Evolutionary conservation across 2,797 vertebrate species (phyloP).

Genomic region (Myotis vivesi): DNA sequence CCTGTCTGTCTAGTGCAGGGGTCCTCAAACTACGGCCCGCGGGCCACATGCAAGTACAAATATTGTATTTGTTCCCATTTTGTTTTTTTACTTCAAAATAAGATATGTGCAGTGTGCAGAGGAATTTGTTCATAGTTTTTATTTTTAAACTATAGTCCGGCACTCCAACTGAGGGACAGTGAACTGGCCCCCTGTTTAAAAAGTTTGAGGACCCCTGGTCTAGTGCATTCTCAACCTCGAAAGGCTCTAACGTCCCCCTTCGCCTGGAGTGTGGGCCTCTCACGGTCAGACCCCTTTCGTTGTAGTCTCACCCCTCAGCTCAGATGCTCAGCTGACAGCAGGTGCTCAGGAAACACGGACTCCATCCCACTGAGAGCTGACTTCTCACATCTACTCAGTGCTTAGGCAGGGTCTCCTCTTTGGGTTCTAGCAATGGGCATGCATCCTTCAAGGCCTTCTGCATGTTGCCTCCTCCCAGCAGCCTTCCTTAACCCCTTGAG

Average conservation of each 20-base stretch:
- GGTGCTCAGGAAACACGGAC: not conserved
- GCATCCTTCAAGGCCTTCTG: not conserved
- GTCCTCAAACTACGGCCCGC: rapidly evolving
- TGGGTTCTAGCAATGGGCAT: not conserved
- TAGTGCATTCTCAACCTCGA: too few relatives aligned
- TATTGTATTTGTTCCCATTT: too few relatives aligned
- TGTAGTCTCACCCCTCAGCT: not conserved
- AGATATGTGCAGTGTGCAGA: too few relatives aligned
- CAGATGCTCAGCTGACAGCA: not conserved
- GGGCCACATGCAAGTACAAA: not conserved
- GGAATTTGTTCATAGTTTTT: too few relatives aligned
- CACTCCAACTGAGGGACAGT: too few relatives aligned
- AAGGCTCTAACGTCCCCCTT: not conserved
- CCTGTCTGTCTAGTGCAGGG: not conserved
- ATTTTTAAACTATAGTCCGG: too few relatives aligned
- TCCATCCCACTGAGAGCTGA: not conserved
- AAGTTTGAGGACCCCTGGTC: not conserved
- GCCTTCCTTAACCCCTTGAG: not conserved
- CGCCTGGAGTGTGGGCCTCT: not conserved
- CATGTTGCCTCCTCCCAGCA: not conserved
- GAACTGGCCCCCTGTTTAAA: too few relatives aligned
- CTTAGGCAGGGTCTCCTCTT: not conserved
- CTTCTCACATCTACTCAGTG: not conserved
- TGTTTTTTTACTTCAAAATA: too few relatives aligned
- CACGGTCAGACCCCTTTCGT: not conserved